These are phyloP conservation scores for Myotis lucifugus DNA, from an alignment of 2,113 vertebrate species.

Conservation along the genomic window DNA sequence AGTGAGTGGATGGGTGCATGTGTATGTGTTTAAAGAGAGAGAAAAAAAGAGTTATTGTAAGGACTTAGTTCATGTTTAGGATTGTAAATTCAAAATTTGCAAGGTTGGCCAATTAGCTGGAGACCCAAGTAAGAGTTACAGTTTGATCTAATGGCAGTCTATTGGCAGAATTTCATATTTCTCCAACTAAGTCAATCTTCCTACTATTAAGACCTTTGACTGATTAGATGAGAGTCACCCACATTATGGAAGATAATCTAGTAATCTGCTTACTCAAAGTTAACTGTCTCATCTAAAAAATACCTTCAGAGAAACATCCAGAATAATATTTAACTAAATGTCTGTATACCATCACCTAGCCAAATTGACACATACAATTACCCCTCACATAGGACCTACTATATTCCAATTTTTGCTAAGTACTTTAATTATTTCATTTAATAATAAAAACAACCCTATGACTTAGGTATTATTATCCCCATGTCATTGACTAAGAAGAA, in stretches of 20 bases:
- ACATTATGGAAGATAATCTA: neutral
- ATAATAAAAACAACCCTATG: neutral
- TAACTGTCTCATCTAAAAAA: neutral
- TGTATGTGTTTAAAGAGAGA: neutral
- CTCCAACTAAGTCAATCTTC: neutral
- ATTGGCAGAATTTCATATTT: neutral
- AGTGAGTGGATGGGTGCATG: neutral
- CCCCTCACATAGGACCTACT: neutral
- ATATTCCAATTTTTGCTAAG: neutral
- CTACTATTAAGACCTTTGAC: neutral
- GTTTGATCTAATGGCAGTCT: neutral
- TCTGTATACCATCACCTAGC: neutral
- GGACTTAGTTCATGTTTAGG: neutral
- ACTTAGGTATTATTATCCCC: neutral
- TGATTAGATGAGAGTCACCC: neutral
- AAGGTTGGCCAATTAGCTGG: neutral
- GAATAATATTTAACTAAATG: neutral
- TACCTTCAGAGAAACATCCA: neutral
- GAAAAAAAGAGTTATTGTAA: neutral
- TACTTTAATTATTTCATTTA: neutral
- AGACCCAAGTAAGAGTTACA: accelerated
- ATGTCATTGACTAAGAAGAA: neutral
- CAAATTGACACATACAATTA: neutral
- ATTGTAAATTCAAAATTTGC: neutral
- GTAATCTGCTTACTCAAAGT: neutral